Base-by-base conservation (phyloP, 1,140 invertebrate species). In the Episyrphus balteatus region DNA sequence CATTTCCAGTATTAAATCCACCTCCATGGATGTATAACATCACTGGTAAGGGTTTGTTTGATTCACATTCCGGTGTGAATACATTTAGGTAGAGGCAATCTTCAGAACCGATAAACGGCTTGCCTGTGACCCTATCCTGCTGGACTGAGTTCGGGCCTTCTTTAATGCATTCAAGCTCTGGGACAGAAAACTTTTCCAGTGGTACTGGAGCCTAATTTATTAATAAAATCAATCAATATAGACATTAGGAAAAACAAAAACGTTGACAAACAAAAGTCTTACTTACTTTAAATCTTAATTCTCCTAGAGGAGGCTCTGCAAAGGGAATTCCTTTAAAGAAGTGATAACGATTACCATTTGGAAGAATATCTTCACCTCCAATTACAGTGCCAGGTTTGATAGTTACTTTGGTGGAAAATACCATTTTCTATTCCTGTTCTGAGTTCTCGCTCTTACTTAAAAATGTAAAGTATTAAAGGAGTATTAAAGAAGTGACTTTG, bases 11-110 rank as follows among this genome's bases (percentile, higher is more conserved):
- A 7, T 68, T 70, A 46, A 64, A 75, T 5, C 61, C 71, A 3
- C 73, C 74, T 0, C 75, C 74, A 55, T 73, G 73, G 19, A 76
- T 71, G 51, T 62, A 76, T 1, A 76, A 67, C 68, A 77, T 73
- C 8, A 76, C 74, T 2, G 73, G 69, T 38, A 69, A 31, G 10
- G 48, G 51, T 17, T 38, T 34, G 36, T 46, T 47, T 57, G 60
- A 15, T 30, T 33, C 34, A 1, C 21, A 39, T n/a, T 56, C 70
- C 9, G 58, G 63, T 3, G 57, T 66, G 43, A 62, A 72, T 17
- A 71, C 61, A 57, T 71, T 72, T 7, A 72, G 53, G 45, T 54
- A 63, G 5, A 71, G 42, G 47, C 70, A 71, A 26, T 26, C 21
- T 26, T 26, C 21, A 5, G 21, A 26, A 5, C 21, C 21, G 3